Evolutionary conservation across 1,140 invertebrate species (phyloP), one percentile per base, ranked within the genome.

Genomic region (Drosophila takahashii): DNA sequence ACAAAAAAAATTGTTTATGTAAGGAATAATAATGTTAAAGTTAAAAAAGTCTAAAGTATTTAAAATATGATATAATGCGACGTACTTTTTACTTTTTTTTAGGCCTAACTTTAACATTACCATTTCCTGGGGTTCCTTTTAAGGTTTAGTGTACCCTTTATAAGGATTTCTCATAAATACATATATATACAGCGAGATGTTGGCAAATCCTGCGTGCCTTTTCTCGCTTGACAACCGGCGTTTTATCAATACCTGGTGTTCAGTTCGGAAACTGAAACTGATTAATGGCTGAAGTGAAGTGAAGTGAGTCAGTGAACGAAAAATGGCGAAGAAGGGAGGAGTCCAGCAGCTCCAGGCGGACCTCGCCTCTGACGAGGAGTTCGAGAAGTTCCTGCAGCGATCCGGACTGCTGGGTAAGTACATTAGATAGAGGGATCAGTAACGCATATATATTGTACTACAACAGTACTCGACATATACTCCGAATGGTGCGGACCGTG

Each of bases 401-500:
- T 94, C 96, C 62, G 97, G 97, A 59, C 93, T 98, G 34, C 93
- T 97, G 62, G 96, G 97, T 97, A 93, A 92, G 78, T 36, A 29
- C 15, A 15, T 2, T 8, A 2, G n/a, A 7, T 39, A 13, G 7
- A 6, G 22, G 41, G 32, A 4, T 11, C 8, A 47, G 1, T 27
- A 32, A 29, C 9, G 9, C 6, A 41, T 9, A 2, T 48, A 48
- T 42, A 11, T 9, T 18, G 10, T 15, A 34, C n/a, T 26, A 9
- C 7, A 45, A 0, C 45, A 85, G 81, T 85, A 22, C 79, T 85
- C 11, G 81, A 77, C 34, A 77, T 98, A 22, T 98, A 97, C 92
- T 96, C 97, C 9, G 96, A 97, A 65, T 98, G 97, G 97, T 97
- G 96, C 90, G 97, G 97, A 3, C 97, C 97, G 0, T 98, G 97